Conservation (phyloP, 2,113 vertebrate species). For the Zosterops pallidus region DNA sequence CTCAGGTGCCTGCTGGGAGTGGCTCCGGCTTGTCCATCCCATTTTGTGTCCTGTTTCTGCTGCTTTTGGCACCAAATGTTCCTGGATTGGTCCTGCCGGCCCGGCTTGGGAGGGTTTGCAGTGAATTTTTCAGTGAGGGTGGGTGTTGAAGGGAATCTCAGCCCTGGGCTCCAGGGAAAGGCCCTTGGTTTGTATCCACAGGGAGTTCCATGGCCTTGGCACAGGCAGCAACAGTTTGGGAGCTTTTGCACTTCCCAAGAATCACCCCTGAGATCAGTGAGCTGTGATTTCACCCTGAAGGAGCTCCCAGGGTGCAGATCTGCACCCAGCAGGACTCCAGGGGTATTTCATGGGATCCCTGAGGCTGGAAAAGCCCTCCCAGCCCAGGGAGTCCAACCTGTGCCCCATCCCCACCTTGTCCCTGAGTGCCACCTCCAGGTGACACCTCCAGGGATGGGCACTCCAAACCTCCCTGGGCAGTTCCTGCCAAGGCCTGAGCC, state of each 20-base stretch:
- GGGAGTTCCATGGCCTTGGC: neutral
- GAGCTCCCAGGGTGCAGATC: neutral
- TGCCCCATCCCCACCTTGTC: neutral
- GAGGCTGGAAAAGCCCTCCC: neutral
- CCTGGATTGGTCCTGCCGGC: neutral
- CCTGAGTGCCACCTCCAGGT: neutral
- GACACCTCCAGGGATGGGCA: neutral
- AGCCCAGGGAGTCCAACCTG: neutral
- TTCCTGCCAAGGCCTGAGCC: neutral
- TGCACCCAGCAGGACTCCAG: neutral
- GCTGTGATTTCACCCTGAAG: neutral
- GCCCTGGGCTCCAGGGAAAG: neutral
- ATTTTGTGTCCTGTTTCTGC: neutral
- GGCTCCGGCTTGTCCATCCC: neutral
- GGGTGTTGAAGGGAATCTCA: neutral
- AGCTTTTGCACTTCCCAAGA: neutral
- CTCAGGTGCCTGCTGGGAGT: neutral
- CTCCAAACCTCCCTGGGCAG: neutral
- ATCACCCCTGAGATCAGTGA: neutral
- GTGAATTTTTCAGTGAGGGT: too few species aligned
- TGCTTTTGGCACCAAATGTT: neutral
- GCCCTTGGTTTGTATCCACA: neutral
- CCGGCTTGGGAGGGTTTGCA: neutral
- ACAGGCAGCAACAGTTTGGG: accelerated
- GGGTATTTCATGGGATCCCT: neutral